Base-by-base conservation (phyloP, 2,113 vertebrate species). In the Ctenomys sociabilis region DNA sequence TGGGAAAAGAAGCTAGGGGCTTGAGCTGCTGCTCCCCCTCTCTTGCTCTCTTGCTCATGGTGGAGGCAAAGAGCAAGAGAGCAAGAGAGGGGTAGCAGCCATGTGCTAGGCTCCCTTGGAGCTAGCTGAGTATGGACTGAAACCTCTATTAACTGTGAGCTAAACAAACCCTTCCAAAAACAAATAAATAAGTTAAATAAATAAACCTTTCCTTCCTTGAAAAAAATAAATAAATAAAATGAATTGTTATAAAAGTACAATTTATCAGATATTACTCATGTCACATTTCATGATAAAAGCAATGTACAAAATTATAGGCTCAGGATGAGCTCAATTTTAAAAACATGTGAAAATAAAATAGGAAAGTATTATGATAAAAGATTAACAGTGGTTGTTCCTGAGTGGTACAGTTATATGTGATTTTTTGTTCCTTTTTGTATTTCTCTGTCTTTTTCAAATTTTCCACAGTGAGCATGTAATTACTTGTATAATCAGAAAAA, bases 401-500 rank as follows among this genome's bases (percentile, higher is more conserved):
- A 97, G 82, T 90, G 17, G 68, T 94, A 93, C 54, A 17, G 37
- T 90, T 95, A 93, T 64, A 61, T 86, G 43, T 96, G 90, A 93
- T 94, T 91, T 85, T 61, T 92, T 94, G 66, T 95, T 97, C 91
- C 68, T 94, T 96, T 96, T 96, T 92, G 88, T 87, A 84, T 22
- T 94, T 96, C 88, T 91, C 78, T 95, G 57, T 95, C 81, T 92
- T 95, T 97, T 97, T 87, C 59, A 93, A 68, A 83, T 95, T 96
- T 96, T 92, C 30, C 95, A 96, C 80, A 96, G 95, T 95, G 35
- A 97, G 72, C 93, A 95, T 96, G 88, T 93, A 98, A 96, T 97
- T 96, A 94, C 96, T 96, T 96, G 96, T 96, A 88, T 97, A 97
- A 97, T 96, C 94, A 96, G 93, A 96, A 96, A 96, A 97, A 93